Conservation (phyloP, 1,140 invertebrate species). For the Dufourea novaeangliae region DNA sequence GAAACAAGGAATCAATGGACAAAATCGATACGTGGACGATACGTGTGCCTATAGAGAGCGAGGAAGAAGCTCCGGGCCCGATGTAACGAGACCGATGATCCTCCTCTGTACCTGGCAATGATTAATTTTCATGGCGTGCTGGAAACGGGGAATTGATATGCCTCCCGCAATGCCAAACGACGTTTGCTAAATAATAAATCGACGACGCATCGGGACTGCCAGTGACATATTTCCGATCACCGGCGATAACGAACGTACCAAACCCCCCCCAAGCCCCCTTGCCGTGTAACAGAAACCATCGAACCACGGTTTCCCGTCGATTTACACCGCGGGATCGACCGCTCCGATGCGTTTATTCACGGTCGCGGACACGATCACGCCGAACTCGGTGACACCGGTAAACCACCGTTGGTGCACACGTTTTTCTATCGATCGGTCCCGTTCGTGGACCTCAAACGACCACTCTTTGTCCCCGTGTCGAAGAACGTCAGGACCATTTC, state of each 20-base stretch:
- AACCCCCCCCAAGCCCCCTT: too few relatives aligned
- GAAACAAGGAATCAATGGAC: background rate
- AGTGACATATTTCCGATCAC: conserved; percentile 46
- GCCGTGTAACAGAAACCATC: conserved; percentile 19
- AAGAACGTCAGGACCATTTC: too few relatives aligned
- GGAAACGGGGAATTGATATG: conserved; percentile 44
- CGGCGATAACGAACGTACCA: conserved; percentile 20
- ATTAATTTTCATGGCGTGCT: conserved; percentile 50
- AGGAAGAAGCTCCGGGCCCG: background rate
- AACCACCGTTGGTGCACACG: background rate
- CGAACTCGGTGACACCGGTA: background rate
- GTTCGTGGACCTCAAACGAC: background rate
- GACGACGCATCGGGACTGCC: conserved; percentile 33
- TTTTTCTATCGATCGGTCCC: background rate
- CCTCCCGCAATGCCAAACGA: conserved; percentile 28
- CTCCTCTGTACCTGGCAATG: conserved; percentile 8
- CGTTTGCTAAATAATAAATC: conserved; percentile 61
- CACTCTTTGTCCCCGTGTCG: too few relatives aligned
- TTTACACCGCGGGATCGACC: conserved; percentile 22
- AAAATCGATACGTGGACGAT: background rate
- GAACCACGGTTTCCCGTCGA: conserved; percentile 5
- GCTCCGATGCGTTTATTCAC: background rate
- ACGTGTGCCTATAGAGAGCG: background rate
- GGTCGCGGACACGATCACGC: too few relatives aligned
- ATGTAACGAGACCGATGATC: background rate